A percentile compares a stretch with the other conserved stretches of the same genome.
These are phyloP conservation scores for Scytalopus superciliaris DNA, from an alignment of 2,113 vertebrate species.

Conservation along the genomic window DNA sequence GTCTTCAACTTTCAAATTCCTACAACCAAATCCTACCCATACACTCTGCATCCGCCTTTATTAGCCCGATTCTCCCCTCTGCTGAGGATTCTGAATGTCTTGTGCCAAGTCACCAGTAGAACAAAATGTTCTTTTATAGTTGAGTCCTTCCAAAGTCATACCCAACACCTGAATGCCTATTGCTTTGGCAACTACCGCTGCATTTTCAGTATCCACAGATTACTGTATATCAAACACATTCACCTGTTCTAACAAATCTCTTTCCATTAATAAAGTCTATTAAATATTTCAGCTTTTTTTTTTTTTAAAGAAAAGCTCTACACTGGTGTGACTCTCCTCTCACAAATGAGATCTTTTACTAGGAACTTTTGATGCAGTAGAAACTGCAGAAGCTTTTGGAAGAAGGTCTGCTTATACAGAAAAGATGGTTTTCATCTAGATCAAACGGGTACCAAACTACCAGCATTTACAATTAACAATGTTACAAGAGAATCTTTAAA, in stretches of 20 bases:
- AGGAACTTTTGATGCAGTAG: not conserved
- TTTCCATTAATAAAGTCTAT: not conserved
- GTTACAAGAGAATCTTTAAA: not conserved
- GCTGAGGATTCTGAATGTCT: not conserved
- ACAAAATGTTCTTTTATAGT: not conserved
- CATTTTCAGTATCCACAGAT: not conserved
- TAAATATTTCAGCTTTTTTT: not conserved
- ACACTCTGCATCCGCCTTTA: not conserved
- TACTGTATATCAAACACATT: not conserved
- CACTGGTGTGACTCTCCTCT: not conserved
- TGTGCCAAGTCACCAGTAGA: not conserved
- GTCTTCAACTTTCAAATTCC: slow-evolving; percentile 53
- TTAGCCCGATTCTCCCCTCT: not conserved
- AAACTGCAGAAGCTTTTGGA: not conserved
- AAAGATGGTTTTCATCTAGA: not conserved
- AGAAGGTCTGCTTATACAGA: not conserved
- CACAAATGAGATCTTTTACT: not conserved
- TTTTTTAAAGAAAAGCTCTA: not conserved
- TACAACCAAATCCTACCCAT: slow-evolving; percentile 21
- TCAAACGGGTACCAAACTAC: not conserved
- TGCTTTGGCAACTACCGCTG: not conserved
- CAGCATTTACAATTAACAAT: slow-evolving; percentile 7
- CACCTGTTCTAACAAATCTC: not conserved
- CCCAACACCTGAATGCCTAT: not conserved
- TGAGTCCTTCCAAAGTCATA: not conserved